A percentile compares a stretch with the other conserved stretches of the same genome.
Conservation (phyloP, 2,888 invertebrate genomes). For the Catonia carolina region DNA sequence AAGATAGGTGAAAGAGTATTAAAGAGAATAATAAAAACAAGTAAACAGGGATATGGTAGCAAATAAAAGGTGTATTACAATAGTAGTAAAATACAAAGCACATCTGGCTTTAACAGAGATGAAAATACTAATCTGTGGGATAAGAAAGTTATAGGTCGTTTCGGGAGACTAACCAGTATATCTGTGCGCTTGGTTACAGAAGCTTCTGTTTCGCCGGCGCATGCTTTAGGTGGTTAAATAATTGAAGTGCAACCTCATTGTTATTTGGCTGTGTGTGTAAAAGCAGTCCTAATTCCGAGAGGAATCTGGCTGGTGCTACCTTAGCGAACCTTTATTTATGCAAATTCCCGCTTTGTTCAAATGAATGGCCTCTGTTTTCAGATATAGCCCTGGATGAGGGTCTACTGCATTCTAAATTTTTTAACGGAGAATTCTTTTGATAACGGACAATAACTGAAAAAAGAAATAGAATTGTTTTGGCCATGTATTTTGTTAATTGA, state of each 20-base stretch:
- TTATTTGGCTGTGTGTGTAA: constrained; percentile 3
- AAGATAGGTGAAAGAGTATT: neutral
- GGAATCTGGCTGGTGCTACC: constrained; percentile 3
- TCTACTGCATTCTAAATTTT: too few species aligned
- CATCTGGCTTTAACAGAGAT: neutral
- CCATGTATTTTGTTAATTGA: too few species aligned
- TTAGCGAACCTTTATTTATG: constrained; percentile 11
- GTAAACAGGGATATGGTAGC: neutral
- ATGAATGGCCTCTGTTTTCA: constrained; percentile 1
- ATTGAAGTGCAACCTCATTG: constrained; percentile 12
- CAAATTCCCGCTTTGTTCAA: constrained; percentile 11
- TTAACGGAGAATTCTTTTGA: too few species aligned
- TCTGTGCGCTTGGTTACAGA: neutral
- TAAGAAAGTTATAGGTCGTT: neutral
- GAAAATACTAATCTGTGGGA: constrained; percentile 1
- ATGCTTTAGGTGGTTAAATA: neutral
- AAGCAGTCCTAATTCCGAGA: constrained; percentile 10
- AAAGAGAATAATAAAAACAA: neutral
- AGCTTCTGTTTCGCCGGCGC: neutral
- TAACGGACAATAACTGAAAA: too few species aligned
- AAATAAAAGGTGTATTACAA: too few species aligned
- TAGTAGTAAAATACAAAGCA: too few species aligned
- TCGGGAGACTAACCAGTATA: too few species aligned
- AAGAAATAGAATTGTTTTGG: too few species aligned
- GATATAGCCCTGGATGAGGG: too few species aligned